A percentile compares a stretch with the other conserved stretches of the same genome.
phyloP scores from a whole-genome alignment of 2,797 vertebrate species.

The Naso thynnoides region DNA sequence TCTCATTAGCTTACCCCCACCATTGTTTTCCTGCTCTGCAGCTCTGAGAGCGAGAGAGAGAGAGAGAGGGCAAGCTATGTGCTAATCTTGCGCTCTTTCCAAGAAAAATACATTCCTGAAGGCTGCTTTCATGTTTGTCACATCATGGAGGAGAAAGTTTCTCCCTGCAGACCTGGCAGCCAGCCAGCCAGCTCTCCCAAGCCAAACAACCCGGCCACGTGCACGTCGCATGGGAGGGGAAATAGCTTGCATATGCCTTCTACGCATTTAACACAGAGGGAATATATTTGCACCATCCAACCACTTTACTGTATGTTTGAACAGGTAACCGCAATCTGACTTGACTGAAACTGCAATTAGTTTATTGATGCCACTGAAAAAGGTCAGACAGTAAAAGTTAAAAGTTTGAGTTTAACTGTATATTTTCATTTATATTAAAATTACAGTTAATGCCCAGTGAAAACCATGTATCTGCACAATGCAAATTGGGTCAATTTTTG shows the following conservation, averaged over 20 bases:
- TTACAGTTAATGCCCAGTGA: background rate
- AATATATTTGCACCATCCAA: slow-evolving; percentile 47
- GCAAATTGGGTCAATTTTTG: background rate
- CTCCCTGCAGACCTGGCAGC: slow-evolving; percentile 61
- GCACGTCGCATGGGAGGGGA: slow-evolving; percentile 44
- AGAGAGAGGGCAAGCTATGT: slow-evolving; percentile 65
- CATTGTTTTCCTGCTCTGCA: slow-evolving; percentile 71
- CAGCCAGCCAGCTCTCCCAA: slow-evolving; percentile 51
- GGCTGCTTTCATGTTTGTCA: slow-evolving; percentile 76
- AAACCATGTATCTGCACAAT: background rate
- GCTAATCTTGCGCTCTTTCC: slow-evolving; percentile 70
- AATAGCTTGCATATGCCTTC: slow-evolving; percentile 40
- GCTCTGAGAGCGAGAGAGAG: slow-evolving; percentile 56
- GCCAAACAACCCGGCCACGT: slow-evolving; percentile 68
- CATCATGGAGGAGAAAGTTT: slow-evolving; percentile 68
- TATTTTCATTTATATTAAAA: background rate
- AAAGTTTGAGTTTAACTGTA: background rate
- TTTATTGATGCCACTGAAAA: background rate
- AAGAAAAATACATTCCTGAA: slow-evolving; percentile 82
- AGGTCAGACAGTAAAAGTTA: background rate
- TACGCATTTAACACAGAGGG: slow-evolving; percentile 50
- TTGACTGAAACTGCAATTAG: background rate
- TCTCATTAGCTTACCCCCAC: slow-evolving; percentile 57
- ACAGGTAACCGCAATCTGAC: slow-evolving; percentile 1
- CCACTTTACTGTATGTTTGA: slow-evolving; percentile 10